Conservation (phyloP, 2,113 vertebrate genomes). For the Aphelocoma coerulescens region DNA sequence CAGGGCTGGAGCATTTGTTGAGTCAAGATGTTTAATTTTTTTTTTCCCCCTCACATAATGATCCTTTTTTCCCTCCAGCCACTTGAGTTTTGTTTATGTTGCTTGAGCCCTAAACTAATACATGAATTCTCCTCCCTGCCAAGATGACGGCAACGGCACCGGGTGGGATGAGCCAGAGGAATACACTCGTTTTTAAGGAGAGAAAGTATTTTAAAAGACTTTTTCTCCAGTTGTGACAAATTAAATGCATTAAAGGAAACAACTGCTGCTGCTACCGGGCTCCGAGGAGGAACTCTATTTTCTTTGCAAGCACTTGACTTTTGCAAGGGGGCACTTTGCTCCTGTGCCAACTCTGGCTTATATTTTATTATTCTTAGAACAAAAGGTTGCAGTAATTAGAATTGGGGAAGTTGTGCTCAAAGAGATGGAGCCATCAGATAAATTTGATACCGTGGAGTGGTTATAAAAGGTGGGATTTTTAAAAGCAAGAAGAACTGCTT, state of each 20-base stretch:
- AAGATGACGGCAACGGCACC: constrained; percentile 14
- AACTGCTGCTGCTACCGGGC: not conserved
- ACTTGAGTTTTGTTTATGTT: constrained; percentile 76
- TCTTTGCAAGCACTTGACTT: not conserved
- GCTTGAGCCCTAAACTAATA: constrained; percentile 66
- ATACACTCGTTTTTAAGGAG: not conserved
- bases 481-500: not conserved
- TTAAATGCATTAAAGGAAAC: constrained; percentile 7
- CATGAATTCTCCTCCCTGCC: constrained; percentile 66
- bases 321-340: not conserved
- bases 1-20: constrained; percentile 61
- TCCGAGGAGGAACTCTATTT: not conserved
- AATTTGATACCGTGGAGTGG: not conserved
- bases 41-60: constrained; percentile 69
- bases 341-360: not conserved
- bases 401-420: not conserved
- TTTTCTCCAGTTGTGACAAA: constrained; percentile 2
- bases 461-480: constrained; percentile 17
- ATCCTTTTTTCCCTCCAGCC: constrained; percentile 75
- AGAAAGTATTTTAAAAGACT: constrained; percentile 4
- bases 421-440: not conserved
- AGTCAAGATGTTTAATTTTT: constrained; percentile 67
- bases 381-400: not conserved
- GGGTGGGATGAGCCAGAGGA: constrained; percentile 9
- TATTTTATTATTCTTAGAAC: not conserved